These are phyloP conservation scores for Hydractinia echinata DNA, from an alignment of 30 jellyfish, hydroid and myxozoan species.

Conservation along the genomic window DNA sequence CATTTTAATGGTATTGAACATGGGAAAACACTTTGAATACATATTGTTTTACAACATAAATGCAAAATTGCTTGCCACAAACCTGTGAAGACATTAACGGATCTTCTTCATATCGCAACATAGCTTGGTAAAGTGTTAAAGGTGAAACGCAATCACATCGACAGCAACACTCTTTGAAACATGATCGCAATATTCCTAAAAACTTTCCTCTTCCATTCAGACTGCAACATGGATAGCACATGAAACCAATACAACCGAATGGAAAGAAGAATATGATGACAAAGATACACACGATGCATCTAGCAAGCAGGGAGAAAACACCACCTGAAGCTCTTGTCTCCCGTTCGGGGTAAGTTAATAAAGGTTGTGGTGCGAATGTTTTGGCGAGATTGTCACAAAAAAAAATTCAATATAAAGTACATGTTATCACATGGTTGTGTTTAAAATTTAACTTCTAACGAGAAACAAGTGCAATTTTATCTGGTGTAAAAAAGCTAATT, in stretches of 20 bases:
- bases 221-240: conserved; percentile 2
- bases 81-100: conserved; percentile 22
- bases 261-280: not conserved
- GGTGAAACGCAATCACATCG: conserved; percentile 33
- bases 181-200: not conserved
- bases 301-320: not conserved
- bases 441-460: no score
- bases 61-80: not conserved
- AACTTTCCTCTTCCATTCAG: not conserved
- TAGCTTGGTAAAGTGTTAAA: conserved; percentile 34
- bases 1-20: not conserved
- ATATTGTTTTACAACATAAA: not conserved
- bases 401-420: no score
- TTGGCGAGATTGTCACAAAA: no score
- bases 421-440: no score
- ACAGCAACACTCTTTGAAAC: not conserved
- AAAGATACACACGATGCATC: not conserved
- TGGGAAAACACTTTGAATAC: not conserved
- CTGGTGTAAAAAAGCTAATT: no score
- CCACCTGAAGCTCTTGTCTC: not conserved
- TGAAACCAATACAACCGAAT: not conserved
- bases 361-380: not conserved
- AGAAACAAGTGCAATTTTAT: no score
- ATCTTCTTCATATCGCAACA: conserved; percentile 36
- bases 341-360: not conserved